These are phyloP conservation scores for Triops cancriformis DNA, from an alignment of 1,140 invertebrate species.

Conservation along the genomic window DNA sequence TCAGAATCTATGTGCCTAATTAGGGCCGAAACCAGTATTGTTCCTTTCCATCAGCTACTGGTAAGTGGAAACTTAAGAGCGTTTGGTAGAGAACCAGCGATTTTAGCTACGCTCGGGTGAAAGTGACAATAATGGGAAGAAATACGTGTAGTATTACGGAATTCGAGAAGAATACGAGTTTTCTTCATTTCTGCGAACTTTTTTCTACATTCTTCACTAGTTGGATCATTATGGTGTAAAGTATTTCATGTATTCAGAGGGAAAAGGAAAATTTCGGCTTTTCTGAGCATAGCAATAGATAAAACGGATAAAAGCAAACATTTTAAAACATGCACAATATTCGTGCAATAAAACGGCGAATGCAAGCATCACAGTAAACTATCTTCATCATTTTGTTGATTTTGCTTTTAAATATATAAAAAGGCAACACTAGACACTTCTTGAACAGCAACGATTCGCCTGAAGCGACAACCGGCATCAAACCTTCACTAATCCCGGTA, in stretches of 20 bases:
- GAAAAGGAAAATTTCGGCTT: no score
- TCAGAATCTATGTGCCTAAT: neutral
- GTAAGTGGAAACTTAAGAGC: neutral
- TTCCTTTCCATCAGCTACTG: neutral
- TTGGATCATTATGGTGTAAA: no score
- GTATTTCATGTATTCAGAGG: no score
- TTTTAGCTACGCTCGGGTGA: no score
- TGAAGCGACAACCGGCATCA: neutral
- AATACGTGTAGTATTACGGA: no score
- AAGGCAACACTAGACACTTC: neutral
- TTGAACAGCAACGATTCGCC: neutral
- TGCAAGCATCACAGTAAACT: neutral
- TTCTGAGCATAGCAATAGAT: no score
- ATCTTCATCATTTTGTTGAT: neutral
- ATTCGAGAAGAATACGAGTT: no score
- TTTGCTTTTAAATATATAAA: neutral
- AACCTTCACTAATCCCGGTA: constrained; percentile 72
- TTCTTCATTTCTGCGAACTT: no score
- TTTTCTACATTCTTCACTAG: no score
- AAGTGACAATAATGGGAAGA: no score
- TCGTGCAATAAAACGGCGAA: neutral
- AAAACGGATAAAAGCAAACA: no score
- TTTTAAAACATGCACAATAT: no score
- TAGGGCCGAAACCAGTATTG: neutral
- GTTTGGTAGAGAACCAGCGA: neutral